Evolutionary conservation across 2,888 invertebrate species (phyloP).

Genomic region (Eudasyphora cyanicolor): DNA sequence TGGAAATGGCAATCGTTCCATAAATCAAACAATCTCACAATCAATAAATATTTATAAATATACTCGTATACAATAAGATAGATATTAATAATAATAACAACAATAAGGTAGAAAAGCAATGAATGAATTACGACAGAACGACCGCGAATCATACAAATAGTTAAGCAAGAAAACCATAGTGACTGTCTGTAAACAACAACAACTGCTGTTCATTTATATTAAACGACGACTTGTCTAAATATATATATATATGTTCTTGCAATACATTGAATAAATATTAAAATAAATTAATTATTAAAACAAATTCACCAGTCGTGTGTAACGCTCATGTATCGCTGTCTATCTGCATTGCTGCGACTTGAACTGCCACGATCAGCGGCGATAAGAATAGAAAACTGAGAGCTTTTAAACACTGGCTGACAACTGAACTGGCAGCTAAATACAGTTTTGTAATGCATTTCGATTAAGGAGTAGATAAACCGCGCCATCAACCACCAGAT

Average conservation of each 20-base stretch:
- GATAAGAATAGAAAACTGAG: not conserved
- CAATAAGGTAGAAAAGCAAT: not conserved
- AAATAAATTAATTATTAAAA: not conserved
- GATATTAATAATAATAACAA: not conserved
- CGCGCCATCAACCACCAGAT: not conserved
- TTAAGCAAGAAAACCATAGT: too few relatives aligned
- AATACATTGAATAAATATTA: not conserved
- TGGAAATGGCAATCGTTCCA: not conserved
- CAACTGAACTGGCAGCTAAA: not conserved
- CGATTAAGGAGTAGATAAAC: not conserved
- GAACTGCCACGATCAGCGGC: not conserved
- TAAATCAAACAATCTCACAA: slow-evolving; percentile 25
- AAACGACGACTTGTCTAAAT: not conserved
- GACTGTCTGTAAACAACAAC: not conserved
- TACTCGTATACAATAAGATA: slow-evolving; percentile 15
- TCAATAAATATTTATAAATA: slow-evolving; percentile 19
- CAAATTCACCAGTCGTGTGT: too few relatives aligned
- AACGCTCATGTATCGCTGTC: not conserved
- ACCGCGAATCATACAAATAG: too few relatives aligned
- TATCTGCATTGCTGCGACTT: not conserved
- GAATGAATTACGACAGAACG: not conserved
- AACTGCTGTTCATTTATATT: too few relatives aligned
- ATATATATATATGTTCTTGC: not conserved
- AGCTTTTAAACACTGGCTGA: not conserved
- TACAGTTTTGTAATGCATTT: not conserved